phyloP scores from a whole-genome alignment of 1,140 invertebrate genomes.

The Rhynchophorus ferrugineus region DNA sequence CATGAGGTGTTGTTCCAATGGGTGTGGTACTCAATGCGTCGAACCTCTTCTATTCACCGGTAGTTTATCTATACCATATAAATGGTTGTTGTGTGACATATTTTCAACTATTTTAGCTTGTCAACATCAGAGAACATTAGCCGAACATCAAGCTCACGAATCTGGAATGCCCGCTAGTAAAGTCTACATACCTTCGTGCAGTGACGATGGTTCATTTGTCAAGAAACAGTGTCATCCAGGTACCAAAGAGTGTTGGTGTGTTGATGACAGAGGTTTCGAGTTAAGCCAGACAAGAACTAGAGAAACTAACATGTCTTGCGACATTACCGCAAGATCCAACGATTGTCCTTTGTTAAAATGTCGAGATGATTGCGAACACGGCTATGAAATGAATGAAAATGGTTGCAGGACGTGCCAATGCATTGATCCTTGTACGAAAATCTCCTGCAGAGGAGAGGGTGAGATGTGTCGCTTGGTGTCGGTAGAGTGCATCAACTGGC shows the following conservation, averaged over 20 bases:
- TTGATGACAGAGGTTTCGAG: conserved; percentile 75
- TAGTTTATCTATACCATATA: conserved; percentile 11
- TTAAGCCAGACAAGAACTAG: conserved; percentile 50
- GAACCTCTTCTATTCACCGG: conserved; percentile 60
- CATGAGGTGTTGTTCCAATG: conserved; percentile 74
- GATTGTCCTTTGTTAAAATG: conserved; percentile 58
- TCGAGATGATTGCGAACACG: conserved; percentile 57
- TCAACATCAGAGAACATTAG: conserved; percentile 59
- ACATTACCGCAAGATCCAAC: conserved; percentile 30
- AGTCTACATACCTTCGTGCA: conserved; percentile 74
- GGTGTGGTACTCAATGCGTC: conserved; percentile 75
- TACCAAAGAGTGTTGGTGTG: conserved; percentile 80
- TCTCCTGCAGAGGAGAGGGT: conserved; percentile 62
- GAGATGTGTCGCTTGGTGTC: conserved; percentile 54
- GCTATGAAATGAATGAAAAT: conserved; percentile 54
- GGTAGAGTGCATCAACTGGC: conserved; percentile 45
- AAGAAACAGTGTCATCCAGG: conserved; percentile 71
- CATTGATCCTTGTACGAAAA: conserved; percentile 65
- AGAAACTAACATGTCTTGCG: conserved; percentile 39
- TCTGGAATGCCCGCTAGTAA: conserved; percentile 62
- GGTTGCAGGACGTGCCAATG: conserved; percentile 72
- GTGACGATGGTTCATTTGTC: conserved; percentile 65
- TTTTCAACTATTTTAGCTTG: conserved; percentile 55
- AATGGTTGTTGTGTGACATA: too few species aligned
- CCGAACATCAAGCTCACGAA: conserved; percentile 68